Evolutionary conservation across 1,140 invertebrate genomes (phyloP).

Genomic region (Megathymus violae): DNA sequence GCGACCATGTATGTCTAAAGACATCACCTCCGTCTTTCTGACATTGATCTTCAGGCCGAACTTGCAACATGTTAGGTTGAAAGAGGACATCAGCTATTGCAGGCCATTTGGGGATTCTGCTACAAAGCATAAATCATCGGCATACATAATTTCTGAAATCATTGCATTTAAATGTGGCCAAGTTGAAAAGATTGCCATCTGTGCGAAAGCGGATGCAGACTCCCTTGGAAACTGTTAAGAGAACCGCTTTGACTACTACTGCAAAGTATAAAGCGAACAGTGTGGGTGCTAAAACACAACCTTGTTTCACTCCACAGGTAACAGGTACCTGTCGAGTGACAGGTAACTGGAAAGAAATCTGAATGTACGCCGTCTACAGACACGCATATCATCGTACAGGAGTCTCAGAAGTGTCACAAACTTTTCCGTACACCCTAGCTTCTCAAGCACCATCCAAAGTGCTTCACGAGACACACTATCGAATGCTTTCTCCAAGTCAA

Average conservation of each 20-base stretch:
- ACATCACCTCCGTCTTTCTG: slow-evolving; percentile 44
- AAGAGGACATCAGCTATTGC: slow-evolving; percentile 26
- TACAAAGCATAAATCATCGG: slow-evolving; percentile 40
- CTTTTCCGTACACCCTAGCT: slow-evolving; percentile 38
- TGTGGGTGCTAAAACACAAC: slow-evolving; percentile 38
- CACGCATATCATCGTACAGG: slow-evolving; percentile 43
- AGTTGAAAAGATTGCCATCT: slow-evolving; percentile 35
- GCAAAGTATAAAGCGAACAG: slow-evolving; percentile 43
- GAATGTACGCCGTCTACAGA: slow-evolving; percentile 35
- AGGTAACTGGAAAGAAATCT: slow-evolving; percentile 33
- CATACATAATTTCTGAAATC: slow-evolving; percentile 32
- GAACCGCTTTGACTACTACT: slow-evolving; percentile 32
- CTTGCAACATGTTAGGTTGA: slow-evolving; percentile 31
- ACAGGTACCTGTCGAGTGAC: too few relatives aligned
- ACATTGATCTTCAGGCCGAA: slow-evolving; percentile 41
- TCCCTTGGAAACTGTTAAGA: slow-evolving; percentile 19
- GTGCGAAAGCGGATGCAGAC: slow-evolving; percentile 32
- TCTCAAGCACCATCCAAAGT: slow-evolving; percentile 38
- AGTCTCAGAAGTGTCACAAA: slow-evolving; percentile 41
- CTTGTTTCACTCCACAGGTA: slow-evolving; percentile 38
- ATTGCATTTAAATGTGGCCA: slow-evolving; percentile 28
- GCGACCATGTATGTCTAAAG: slow-evolving; percentile 28
- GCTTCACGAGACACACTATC: slow-evolving; percentile 37
- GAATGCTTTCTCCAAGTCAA: slow-evolving; percentile 42
- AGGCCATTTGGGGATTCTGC: slow-evolving; percentile 36